phyloP scores from a whole-genome alignment of 2,797 vertebrate species.

The Meda fulgida region DNA sequence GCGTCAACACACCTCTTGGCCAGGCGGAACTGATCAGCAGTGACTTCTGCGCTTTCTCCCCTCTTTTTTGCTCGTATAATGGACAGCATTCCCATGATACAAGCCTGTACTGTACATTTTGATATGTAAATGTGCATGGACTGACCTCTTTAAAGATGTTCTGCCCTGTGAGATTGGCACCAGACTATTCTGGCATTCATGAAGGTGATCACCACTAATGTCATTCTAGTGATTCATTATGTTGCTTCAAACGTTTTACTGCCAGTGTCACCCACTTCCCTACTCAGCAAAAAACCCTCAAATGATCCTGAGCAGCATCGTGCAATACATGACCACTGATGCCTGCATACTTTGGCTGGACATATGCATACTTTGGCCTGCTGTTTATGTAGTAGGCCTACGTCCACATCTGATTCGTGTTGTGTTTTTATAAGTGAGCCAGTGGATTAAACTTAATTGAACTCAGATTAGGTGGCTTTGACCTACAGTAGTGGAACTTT shows the following conservation, averaged over 20 bases:
- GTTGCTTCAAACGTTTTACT: not conserved
- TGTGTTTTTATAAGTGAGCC: constrained; percentile 61
- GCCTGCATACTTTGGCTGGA: constrained; percentile 54
- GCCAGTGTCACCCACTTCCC: constrained; percentile 37
- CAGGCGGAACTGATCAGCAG: constrained; percentile 16
- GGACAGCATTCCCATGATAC: constrained; percentile 9
- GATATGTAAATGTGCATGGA: not conserved
- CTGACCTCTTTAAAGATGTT: not conserved
- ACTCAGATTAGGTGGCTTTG: constrained; percentile 65
- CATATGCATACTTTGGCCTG: constrained; percentile 46
- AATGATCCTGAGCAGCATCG: constrained; percentile 26
- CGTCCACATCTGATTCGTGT: constrained; percentile 57
- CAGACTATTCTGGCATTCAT: not conserved
- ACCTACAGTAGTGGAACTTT: constrained; percentile 61
- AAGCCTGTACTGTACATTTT: not conserved
- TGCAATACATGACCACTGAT: constrained; percentile 42
- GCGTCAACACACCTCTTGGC: constrained; percentile 27
- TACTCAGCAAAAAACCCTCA: constrained; percentile 13
- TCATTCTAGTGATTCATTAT: constrained; percentile 17
- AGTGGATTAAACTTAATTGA: constrained; percentile 62
- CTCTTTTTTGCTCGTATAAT: not conserved
- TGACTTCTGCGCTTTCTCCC: not conserved
- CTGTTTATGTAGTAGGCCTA: constrained; percentile 54
- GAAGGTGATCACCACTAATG: not conserved
- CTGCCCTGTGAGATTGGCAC: not conserved